Conservation (phyloP, 1,140 invertebrate species). For the Micrasema longulum region DNA sequence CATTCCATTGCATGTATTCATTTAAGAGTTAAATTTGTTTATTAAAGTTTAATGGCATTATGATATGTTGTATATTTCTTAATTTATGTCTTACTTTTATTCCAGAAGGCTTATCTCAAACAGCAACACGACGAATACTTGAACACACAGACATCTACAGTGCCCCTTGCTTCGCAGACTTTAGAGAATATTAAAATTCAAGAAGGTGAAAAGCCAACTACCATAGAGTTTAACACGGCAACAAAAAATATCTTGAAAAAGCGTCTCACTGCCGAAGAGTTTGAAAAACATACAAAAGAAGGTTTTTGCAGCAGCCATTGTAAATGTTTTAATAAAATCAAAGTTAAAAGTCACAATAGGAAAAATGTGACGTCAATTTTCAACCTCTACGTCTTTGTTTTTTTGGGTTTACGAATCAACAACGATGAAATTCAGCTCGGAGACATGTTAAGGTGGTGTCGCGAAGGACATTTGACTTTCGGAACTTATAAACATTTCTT, state of each 20-base stretch:
- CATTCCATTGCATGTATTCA: too few relatives aligned
- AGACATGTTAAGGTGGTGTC: conserved; percentile 71
- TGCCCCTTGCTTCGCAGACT: conserved; percentile 60
- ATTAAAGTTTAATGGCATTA: too few relatives aligned
- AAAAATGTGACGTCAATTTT: conserved; percentile 26
- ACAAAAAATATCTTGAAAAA: conserved; percentile 35
- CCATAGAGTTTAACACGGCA: conserved; percentile 54
- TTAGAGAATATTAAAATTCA: conserved; percentile 52
- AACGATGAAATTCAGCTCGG: conserved; percentile 69
- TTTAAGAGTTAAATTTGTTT: too few relatives aligned
- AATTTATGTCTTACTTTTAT: too few relatives aligned
- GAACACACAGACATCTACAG: conserved; percentile 56
- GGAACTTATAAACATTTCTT: conserved; percentile 69
- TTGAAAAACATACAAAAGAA: conserved; percentile 28
- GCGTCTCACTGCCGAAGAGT: conserved; percentile 13
- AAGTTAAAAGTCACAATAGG: background rate
- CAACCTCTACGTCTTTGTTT: conserved; percentile 67
- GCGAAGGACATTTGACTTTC: conserved; percentile 72
- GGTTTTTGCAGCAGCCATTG: conserved; percentile 42
- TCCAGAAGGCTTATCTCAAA: conserved; percentile 38
- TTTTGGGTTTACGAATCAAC: conserved; percentile 69
- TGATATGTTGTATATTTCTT: too few relatives aligned
- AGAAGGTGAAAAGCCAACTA: conserved; percentile 16
- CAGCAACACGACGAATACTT: conserved; percentile 58
- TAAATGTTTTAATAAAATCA: conserved; percentile 34